Evolutionary conservation across 2,888 invertebrate genomes (phyloP).

Genomic region (Anaspis maculata): DNA sequence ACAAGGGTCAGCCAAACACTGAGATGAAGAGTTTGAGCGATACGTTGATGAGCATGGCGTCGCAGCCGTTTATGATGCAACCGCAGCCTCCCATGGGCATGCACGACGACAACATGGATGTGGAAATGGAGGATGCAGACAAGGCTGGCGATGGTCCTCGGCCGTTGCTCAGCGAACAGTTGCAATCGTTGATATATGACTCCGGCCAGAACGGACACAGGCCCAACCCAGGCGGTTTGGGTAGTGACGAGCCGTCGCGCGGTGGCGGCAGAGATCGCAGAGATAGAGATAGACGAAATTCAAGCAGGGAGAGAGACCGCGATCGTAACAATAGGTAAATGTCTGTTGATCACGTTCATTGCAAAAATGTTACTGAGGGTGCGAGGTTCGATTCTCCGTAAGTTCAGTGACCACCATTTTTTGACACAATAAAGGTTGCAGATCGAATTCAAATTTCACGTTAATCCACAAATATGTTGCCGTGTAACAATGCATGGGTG

Average conservation of each 20-base stretch:
- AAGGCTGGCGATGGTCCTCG: conserved; percentile 24
- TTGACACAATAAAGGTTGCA: no score
- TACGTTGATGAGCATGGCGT: conserved; percentile 40
- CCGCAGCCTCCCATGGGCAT: conserved; percentile 40
- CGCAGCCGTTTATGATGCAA: conserved; percentile 37
- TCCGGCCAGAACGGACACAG: conserved; percentile 13
- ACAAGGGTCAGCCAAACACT: conserved; percentile 12
- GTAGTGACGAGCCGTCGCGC: conserved; percentile 20
- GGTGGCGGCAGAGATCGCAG: conserved; percentile 29
- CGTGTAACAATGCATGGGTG: no score
- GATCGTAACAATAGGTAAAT: no score
- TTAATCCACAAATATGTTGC: no score
- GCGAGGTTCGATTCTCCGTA: no score
- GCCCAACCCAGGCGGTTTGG: conserved; percentile 8
- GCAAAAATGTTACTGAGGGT: no score
- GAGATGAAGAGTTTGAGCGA: conserved; percentile 26
- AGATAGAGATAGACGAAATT: conserved; percentile 29
- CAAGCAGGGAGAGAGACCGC: conserved; percentile 32
- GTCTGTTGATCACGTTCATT: no score
- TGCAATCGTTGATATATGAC: conserved; percentile 43
- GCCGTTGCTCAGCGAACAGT: conserved; percentile 41
- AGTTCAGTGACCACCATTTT: no score
- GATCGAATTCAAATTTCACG: no score
- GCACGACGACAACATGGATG: conserved; percentile 69
- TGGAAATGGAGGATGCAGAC: conserved; percentile 61